phyloP scores from a whole-genome alignment of 2,888 invertebrate genomes.

The Panzeria rudis region DNA sequence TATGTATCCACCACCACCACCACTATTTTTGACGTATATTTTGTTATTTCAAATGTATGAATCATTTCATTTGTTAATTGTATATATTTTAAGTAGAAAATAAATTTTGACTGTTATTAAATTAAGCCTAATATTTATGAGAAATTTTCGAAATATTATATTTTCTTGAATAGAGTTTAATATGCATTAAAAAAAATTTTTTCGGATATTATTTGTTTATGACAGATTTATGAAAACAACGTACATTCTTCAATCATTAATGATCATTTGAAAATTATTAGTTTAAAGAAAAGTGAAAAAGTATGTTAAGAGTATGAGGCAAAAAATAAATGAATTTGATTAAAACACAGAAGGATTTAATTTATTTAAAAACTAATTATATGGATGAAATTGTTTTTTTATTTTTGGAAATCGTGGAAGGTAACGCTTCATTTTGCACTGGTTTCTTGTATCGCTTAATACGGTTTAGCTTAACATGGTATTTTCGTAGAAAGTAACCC shows the following conservation, averaged over 20 bases:
- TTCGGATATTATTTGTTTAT: conserved; percentile 20
- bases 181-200: background rate
- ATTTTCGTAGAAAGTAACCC: no score
- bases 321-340: no score
- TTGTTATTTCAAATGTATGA: conserved; percentile 56
- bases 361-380: no score
- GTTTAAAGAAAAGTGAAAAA: no score
- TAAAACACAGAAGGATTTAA: no score
- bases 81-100: conserved; percentile 49
- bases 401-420: no score
- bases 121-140: conserved; percentile 68
- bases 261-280: background rate
- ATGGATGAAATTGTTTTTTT: no score
- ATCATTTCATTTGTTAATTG: conserved; percentile 43
- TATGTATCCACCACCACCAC: background rate
- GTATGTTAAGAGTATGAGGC: no score
- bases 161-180: conserved; percentile 48
- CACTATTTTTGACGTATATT: background rate
- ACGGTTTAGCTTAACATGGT: no score
- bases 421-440: no score
- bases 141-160: conserved; percentile 32
- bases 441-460: no score
- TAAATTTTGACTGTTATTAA: conserved; percentile 65
- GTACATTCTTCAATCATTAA: conserved; percentile 14
- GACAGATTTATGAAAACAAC: conserved; percentile 60